Evolutionary conservation across 2,797 vertebrate genomes (phyloP).

Genomic region (Austrolebias charrua): DNA sequence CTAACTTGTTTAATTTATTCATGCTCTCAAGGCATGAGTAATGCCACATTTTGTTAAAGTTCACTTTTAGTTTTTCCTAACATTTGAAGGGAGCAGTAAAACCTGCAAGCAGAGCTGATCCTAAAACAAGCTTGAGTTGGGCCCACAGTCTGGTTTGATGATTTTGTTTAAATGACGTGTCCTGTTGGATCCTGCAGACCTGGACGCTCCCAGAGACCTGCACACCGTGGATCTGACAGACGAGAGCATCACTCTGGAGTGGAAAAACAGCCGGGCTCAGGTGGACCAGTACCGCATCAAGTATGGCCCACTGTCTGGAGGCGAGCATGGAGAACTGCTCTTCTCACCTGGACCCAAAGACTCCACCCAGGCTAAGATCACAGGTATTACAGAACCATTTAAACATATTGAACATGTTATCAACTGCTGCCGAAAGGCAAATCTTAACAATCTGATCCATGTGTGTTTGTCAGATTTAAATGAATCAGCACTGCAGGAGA

Average conservation of each 20-base stretch:
- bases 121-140: neutral
- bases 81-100: neutral
- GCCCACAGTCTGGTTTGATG: too few relatives aligned
- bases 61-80: too few relatives aligned
- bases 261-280: slow-evolving; percentile 88
- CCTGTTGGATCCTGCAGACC: slow-evolving; percentile 74
- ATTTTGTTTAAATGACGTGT: neutral
- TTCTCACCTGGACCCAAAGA: slow-evolving; percentile 82
- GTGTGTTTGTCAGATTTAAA: too few relatives aligned
- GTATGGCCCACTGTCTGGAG: slow-evolving; percentile 93
- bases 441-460: neutral
- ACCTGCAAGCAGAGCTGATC: neutral
- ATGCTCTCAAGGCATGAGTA: too few relatives aligned
- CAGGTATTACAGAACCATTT: slow-evolving; percentile 72
- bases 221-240: slow-evolving; percentile 87
- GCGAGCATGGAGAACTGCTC: slow-evolving; percentile 88
- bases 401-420: neutral
- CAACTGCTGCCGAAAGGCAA: neutral
- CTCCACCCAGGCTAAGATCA: slow-evolving; percentile 87
- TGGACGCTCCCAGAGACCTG: slow-evolving; percentile 91
- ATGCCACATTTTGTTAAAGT: too few relatives aligned
- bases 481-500: too few relatives aligned
- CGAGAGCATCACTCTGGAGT: slow-evolving; percentile 91
- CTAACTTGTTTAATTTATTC: too few relatives aligned
- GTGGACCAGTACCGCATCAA: slow-evolving; percentile 91